These are phyloP conservation scores for Tachysurus fulvidraco DNA, from an alignment of 2,113 vertebrate genomes.

Conservation along the genomic window DNA sequence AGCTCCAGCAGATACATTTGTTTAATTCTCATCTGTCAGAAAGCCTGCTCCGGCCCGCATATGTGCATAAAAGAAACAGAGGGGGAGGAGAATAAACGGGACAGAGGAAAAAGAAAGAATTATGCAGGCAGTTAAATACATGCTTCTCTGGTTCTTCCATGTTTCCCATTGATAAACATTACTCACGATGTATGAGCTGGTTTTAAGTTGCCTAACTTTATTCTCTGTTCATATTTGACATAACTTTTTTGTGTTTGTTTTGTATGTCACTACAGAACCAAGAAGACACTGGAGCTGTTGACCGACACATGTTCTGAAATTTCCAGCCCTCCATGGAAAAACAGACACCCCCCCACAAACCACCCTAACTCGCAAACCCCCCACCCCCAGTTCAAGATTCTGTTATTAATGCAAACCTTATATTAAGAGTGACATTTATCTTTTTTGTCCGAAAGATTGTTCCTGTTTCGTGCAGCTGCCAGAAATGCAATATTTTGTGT, in stretches of 20 bases:
- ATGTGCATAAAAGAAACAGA: constrained; percentile 27
- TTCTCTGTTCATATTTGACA: background rate
- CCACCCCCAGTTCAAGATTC: background rate
- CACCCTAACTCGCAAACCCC: too few relatives aligned
- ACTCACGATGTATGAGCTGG: background rate
- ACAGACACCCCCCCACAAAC: background rate
- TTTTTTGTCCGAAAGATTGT: background rate
- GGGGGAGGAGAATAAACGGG: constrained; percentile 36
- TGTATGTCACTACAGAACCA: constrained; percentile 53
- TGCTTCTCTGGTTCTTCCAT: constrained; percentile 33
- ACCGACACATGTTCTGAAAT: constrained; percentile 6
- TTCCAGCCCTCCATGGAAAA: constrained; percentile 33
- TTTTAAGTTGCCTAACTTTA: background rate
- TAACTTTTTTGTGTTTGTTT: constrained; percentile 47
- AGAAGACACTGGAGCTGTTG: background rate
- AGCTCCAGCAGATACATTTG: constrained; percentile 60
- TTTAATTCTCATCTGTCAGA: constrained; percentile 77
- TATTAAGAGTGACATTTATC: background rate
- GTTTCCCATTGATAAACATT: constrained; percentile 6
- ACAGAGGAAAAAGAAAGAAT: constrained; percentile 16
- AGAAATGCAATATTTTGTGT: background rate
- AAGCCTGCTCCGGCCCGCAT: constrained; percentile 61
- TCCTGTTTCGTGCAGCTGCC: background rate
- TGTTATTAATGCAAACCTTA: background rate
- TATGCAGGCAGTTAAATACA: constrained; percentile 21